A percentile compares a stretch with the other conserved stretches of the same genome.
Evolutionary conservation across 1,140 invertebrate species (phyloP).

Genomic region (Hyles vespertilio): DNA sequence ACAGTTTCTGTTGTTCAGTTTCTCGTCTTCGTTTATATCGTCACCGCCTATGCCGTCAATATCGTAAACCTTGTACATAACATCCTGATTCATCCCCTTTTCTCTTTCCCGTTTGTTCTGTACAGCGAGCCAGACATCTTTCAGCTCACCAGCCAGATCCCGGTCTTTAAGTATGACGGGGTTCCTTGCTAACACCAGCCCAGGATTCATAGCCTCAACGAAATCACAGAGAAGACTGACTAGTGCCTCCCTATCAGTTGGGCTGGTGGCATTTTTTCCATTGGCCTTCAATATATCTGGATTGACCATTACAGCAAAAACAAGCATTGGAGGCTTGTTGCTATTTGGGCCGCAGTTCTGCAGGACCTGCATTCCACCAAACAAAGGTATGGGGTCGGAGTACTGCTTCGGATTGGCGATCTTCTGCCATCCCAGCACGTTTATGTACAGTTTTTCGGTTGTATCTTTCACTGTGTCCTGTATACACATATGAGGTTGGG

Average conservation of each 20-base stretch:
- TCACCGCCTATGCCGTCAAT: constrained; percentile 65
- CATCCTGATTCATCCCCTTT: constrained; percentile 65
- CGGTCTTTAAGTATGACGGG: constrained; percentile 81
- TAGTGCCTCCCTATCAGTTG: constrained; percentile 78
- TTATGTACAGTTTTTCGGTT: constrained; percentile 78
- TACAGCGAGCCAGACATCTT: constrained; percentile 83
- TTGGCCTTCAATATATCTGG: constrained; percentile 80
- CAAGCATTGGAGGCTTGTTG: constrained; percentile 76
- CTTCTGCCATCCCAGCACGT: constrained; percentile 84
- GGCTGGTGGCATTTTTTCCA: constrained; percentile 80
- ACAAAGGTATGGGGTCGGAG: constrained; percentile 80
- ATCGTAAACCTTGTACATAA: constrained; percentile 72
- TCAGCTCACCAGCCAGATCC: constrained; percentile 82
- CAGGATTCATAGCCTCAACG: constrained; percentile 82
- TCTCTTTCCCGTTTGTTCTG: constrained; percentile 80
- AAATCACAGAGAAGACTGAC: constrained; percentile 82
- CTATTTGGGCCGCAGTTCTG: constrained; percentile 76
- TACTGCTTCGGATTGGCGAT: constrained; percentile 80
- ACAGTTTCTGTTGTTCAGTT: constrained; percentile 27
- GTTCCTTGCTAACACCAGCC: constrained; percentile 75
- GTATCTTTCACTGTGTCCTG: constrained; percentile 78
- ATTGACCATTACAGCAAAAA: constrained; percentile 84
- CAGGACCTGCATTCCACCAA: constrained; percentile 81
- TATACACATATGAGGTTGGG: constrained; percentile 85
- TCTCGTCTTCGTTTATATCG: constrained; percentile 48